Percentiles rank a stretch among this genome's conserved stretches.
Evolutionary conservation across 2,797 vertebrate species (phyloP).

Genomic region (Danionella dracula): DNA sequence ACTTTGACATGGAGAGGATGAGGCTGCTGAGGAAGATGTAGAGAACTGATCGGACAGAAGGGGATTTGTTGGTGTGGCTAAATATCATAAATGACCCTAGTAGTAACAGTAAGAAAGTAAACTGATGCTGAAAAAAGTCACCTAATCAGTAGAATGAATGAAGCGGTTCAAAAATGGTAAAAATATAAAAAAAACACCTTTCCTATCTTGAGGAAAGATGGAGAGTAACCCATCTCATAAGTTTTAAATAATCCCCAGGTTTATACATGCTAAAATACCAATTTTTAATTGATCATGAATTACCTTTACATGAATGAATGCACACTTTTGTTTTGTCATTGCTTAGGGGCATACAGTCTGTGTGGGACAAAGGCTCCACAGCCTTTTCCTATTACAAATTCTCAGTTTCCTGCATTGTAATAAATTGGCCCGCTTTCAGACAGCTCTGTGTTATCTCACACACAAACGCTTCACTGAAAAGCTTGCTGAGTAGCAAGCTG

Average conservation of each 20-base stretch:
- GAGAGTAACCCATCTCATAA: too few species aligned
- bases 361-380: neutral
- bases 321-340: neutral
- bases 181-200: too few species aligned
- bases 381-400: slow-evolving; percentile 41
- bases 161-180: too few species aligned
- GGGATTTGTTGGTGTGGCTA: neutral
- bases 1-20: too few species aligned
- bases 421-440: slow-evolving; percentile 52
- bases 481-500: slow-evolving; percentile 41
- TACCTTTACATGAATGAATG: neutral
- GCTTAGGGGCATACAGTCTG: neutral
- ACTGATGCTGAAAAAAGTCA: too few species aligned
- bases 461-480: slow-evolving; percentile 45
- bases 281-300: neutral
- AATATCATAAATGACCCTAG: neutral
- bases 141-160: too few species aligned
- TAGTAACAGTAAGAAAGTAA: too few species aligned
- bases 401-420: slow-evolving; percentile 47
- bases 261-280: too few species aligned
- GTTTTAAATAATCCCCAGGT: too few species aligned
- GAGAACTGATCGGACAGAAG: too few species aligned
- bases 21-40: too few species aligned
- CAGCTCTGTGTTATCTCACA: slow-evolving; percentile 52
- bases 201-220: too few species aligned